phyloP scores from a whole-genome alignment of 1,140 invertebrate genomes.

The Homarus americanus region DNA sequence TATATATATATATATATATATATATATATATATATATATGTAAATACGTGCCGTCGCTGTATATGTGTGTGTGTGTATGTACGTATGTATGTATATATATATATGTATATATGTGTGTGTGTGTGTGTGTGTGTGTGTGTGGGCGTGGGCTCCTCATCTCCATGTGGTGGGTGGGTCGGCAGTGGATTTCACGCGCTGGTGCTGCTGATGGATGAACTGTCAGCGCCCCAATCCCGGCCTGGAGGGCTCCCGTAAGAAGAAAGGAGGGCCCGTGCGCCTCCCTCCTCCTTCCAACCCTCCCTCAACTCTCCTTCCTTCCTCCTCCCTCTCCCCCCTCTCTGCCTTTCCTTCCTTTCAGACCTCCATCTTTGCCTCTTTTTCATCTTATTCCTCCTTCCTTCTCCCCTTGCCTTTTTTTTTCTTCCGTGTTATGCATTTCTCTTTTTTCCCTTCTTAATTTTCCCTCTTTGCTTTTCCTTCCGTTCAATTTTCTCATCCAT shows the following conservation, averaged over 20 bases:
- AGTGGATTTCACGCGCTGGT: conserved; percentile 71
- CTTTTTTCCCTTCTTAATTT: background rate
- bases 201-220: conserved; percentile 70
- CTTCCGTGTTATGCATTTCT: background rate
- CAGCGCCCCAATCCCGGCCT: conserved; percentile 66
- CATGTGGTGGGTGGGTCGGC: conserved; percentile 58
- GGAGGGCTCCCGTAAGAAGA: conserved; percentile 22
- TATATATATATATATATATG: background rate
- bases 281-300: background rate
- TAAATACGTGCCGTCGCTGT: background rate
- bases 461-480: background rate
- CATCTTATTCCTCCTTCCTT: background rate
- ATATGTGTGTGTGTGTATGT: conserved; percentile 38
- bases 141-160: conserved; percentile 9
- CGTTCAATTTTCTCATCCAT: no score
- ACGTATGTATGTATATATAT: conserved; percentile 40
- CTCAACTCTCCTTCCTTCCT: background rate
- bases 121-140: background rate
- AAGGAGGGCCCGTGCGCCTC: conserved; percentile 16
- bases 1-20: conserved; percentile 44
- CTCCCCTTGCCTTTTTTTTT: background rate
- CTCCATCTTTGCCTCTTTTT: background rate
- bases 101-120: conserved; percentile 28
- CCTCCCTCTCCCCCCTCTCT: background rate
- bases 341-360: background rate